phyloP scores from a whole-genome alignment of 2,113 vertebrate genomes.

The Cardinalis cardinalis region DNA sequence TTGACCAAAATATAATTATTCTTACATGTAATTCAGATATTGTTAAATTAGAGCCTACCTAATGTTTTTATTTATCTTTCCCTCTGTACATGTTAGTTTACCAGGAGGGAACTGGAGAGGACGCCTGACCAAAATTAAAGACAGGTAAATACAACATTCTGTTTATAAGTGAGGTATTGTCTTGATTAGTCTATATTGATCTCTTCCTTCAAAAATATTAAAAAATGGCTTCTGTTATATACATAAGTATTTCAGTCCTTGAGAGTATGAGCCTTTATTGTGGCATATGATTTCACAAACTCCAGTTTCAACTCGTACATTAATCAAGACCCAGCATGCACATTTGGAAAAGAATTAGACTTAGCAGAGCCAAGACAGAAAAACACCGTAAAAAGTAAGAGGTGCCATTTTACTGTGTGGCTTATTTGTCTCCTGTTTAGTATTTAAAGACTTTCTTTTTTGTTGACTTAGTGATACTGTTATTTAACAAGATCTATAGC shows the following conservation, averaged over 20 bases:
- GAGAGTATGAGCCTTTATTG: background rate
- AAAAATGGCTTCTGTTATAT: background rate
- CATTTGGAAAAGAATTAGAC: background rate
- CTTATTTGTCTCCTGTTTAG: background rate
- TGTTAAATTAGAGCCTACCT: slow-evolving; percentile 13
- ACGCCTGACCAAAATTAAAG: slow-evolving; percentile 69
- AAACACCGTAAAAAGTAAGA: background rate
- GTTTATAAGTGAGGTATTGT: background rate
- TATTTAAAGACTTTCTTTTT: background rate
- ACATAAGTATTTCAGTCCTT: background rate
- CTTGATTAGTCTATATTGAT: background rate
- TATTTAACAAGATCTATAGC: background rate
- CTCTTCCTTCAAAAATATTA: background rate
- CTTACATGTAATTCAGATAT: background rate
- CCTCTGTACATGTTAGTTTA: slow-evolving; percentile 70
- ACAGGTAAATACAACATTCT: slow-evolving; percentile 75
- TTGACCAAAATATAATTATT: background rate
- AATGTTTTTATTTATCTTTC: slow-evolving; percentile 30
- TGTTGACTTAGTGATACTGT: background rate
- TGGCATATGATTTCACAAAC: background rate
- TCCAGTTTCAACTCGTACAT: background rate
- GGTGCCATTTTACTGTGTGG: background rate
- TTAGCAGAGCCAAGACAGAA: background rate
- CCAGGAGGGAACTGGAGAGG: slow-evolving; percentile 83
- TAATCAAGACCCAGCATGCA: background rate